Percentiles rank a stretch among this genome's conserved stretches.
Conservation (phyloP, 2,888 invertebrate species). For the Phorcus lineatus region DNA sequence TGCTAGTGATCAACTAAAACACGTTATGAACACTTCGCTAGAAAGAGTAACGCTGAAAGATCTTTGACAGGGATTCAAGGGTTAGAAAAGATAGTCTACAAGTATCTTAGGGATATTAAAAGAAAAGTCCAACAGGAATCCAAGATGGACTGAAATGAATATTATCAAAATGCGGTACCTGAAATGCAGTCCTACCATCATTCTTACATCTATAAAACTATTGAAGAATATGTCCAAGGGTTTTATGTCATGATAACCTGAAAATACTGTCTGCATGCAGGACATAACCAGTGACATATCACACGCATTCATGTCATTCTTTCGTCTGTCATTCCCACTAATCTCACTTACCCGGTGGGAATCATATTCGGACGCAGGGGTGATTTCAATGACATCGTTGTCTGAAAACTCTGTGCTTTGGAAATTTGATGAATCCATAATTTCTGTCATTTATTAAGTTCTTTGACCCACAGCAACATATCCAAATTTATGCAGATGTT, state of each 20-base stretch:
- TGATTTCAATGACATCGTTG: constrained; percentile 65
- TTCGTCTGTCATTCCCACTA: background rate
- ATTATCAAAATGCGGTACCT: too few species aligned
- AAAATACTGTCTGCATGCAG: background rate
- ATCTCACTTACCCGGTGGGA: constrained; percentile 55
- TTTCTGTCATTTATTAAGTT: constrained; percentile 1
- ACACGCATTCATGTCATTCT: constrained; percentile 3
- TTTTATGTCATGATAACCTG: background rate
- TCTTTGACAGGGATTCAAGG: too few species aligned
- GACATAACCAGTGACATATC: background rate
- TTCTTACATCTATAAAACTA: too few species aligned
- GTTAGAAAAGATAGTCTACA: too few species aligned
- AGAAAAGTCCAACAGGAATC: too few species aligned
- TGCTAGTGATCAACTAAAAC: too few species aligned
- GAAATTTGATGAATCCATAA: background rate
- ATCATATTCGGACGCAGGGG: constrained; percentile 65
- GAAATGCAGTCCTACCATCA: too few species aligned
- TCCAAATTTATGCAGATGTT: constrained; percentile 15
- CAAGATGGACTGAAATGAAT: too few species aligned
- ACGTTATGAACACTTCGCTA: too few species aligned
- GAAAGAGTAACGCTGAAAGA: too few species aligned
- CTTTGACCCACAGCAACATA: background rate
- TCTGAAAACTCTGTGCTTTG: constrained; percentile 33
- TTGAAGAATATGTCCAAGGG: too few species aligned
- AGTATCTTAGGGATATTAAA: too few species aligned